Evolutionary conservation across 2,113 vertebrate genomes (phyloP).

Genomic region (Sinosuthora webbiana): DNA sequence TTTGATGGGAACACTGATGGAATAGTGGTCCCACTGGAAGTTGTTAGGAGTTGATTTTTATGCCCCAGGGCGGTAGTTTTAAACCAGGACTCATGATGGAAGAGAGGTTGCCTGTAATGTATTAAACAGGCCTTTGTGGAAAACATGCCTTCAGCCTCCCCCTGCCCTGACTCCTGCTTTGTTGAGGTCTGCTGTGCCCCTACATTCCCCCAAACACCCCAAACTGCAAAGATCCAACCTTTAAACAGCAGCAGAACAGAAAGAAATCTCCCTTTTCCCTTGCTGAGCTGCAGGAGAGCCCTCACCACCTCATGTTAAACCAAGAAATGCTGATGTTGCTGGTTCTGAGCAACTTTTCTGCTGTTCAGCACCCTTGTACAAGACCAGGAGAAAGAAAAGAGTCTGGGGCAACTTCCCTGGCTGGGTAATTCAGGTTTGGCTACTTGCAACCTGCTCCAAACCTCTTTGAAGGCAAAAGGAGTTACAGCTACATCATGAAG

Average conservation of each 20-base stretch:
- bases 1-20: slow-evolving; percentile 66
- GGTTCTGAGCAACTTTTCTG: neutral
- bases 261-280: neutral
- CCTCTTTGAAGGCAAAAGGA: neutral
- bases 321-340: neutral
- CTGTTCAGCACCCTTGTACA: neutral
- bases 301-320: neutral
- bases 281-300: neutral
- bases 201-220: neutral
- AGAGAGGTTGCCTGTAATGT: slow-evolving; percentile 9
- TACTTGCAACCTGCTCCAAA: neutral
- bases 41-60: slow-evolving; percentile 70
- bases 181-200: neutral
- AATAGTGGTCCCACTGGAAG: slow-evolving; percentile 64
- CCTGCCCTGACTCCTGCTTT: neutral
- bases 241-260: neutral
- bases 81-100: slow-evolving; percentile 49
- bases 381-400: neutral
- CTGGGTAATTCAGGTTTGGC: neutral
- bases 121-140: slow-evolving; percentile 21
- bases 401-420: neutral
- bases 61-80: slow-evolving; percentile 46
- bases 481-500: neutral
- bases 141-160: neutral
- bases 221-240: neutral